phyloP scores from a whole-genome alignment of 2,888 invertebrate genomes.

The Coelopa pilipes region DNA sequence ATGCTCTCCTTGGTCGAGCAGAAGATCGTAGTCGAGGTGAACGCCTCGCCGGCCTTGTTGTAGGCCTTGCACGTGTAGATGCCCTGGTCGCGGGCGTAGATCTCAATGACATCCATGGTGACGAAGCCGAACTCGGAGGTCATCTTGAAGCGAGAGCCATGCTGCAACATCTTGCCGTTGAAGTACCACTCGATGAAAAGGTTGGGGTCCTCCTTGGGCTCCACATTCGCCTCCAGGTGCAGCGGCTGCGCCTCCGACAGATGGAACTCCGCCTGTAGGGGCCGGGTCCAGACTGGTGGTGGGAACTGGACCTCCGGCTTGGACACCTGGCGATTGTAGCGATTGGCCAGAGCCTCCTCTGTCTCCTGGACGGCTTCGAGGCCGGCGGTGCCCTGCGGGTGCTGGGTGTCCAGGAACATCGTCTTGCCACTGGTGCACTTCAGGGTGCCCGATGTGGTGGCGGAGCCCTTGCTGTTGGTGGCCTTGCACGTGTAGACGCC shows the following conservation, averaged over 20 bases:
- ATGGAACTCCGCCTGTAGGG: constrained; percentile 82
- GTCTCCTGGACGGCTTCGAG: constrained; percentile 89
- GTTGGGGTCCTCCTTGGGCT: constrained; percentile 92
- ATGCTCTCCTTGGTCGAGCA: constrained; percentile 84
- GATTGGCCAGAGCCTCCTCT: constrained; percentile 81
- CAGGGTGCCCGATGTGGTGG: constrained; percentile 89
- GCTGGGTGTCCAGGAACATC: constrained; percentile 90
- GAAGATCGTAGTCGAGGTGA: constrained; percentile 89
- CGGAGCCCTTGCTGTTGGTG: constrained; percentile 87
- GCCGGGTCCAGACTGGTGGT: constrained; percentile 88
- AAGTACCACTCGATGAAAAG: constrained; percentile 94
- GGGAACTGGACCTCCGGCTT: constrained; percentile 82
- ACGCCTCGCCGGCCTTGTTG: constrained; percentile 90
- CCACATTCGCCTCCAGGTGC: constrained; percentile 93
- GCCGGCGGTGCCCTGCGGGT: constrained; percentile 93
- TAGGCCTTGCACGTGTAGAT: constrained; percentile 92
- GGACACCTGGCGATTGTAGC: constrained; percentile 76
- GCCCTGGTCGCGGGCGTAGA: constrained; percentile 93
- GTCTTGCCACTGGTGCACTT: constrained; percentile 83
- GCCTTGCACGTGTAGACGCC: constrained; percentile 92
- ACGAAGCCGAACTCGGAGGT: constrained; percentile 97
- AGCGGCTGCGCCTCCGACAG: constrained; percentile 85
- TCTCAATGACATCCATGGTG: constrained; percentile 90
- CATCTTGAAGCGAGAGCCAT: constrained; percentile 90
- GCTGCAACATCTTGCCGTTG: constrained; percentile 87